A percentile compares a stretch with the other conserved stretches of the same genome.
phyloP scores from a whole-genome alignment of 2,113 vertebrate species.

The Poecilia latipinna region DNA sequence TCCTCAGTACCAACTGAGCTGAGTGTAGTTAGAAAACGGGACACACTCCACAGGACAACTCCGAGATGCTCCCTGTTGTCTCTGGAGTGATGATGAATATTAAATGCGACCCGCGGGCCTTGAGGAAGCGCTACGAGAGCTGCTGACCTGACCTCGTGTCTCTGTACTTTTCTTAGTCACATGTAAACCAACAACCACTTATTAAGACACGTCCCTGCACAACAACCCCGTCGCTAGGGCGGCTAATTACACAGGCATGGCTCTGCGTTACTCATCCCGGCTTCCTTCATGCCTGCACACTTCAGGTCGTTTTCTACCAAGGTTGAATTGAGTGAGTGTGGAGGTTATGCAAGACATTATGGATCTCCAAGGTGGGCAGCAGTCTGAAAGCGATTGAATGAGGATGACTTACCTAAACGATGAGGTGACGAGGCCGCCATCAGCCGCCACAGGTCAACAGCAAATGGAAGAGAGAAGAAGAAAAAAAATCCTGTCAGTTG shows the following conservation, averaged over 20 bases:
- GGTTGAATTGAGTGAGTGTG: constrained; percentile 31
- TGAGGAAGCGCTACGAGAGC: not conserved
- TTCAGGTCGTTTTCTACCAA: constrained; percentile 31
- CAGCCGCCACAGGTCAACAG: constrained; percentile 5
- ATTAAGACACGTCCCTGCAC: constrained; percentile 46
- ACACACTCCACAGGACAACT: not conserved
- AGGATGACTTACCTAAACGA: constrained; percentile 70
- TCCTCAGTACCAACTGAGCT: too few relatives aligned
- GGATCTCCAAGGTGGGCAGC: constrained; percentile 17
- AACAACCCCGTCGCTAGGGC: constrained; percentile 31
- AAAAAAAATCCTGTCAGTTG: constrained; percentile 17
- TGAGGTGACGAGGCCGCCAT: constrained; percentile 23
- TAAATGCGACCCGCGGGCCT: constrained; percentile 9
- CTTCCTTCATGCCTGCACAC: constrained; percentile 3
- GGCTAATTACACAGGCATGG: constrained; percentile 51
- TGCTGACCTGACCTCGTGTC: constrained; percentile 29
- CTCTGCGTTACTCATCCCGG: constrained; percentile 15
- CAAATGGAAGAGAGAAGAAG: constrained; percentile 13
- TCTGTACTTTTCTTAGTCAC: constrained; percentile 44
- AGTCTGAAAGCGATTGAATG: constrained; percentile 17
- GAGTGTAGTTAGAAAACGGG: not conserved
- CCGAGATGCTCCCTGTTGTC: constrained; percentile 6
- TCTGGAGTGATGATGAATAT: constrained; percentile 44
- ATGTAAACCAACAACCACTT: constrained; percentile 26
- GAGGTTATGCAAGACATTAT: constrained; percentile 52